These are phyloP conservation scores for Penaeus monodon DNA, from an alignment of 2,888 invertebrate genomes.

Conservation along the genomic window DNA sequence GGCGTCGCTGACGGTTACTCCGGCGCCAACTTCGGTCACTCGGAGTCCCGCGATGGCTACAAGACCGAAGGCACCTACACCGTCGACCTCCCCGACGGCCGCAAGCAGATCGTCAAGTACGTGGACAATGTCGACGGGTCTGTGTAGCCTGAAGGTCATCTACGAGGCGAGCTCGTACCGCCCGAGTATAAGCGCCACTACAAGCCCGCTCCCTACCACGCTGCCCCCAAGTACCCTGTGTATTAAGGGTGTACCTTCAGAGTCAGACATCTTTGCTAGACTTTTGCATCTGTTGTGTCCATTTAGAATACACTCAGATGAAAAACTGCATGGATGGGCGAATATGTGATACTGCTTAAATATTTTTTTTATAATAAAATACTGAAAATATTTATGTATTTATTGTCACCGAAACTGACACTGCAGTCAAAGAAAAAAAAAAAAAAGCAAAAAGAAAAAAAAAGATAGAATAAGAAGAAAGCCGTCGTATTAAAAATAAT, in stretches of 20 bases:
- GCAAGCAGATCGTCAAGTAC: conserved; percentile 48
- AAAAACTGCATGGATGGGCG: too few species aligned
- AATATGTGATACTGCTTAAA: too few species aligned
- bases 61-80: conserved; percentile 40
- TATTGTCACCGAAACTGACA: too few species aligned
- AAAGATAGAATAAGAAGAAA: too few species aligned
- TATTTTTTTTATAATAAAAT: too few species aligned
- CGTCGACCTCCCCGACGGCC: conserved; percentile 49
- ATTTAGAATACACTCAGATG: too few species aligned
- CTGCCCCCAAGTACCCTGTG: conserved; percentile 30
- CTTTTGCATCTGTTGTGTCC: neutral
- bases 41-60: conserved; percentile 27
- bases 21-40: conserved; percentile 19
- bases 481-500: too few species aligned
- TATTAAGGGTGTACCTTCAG: neutral
- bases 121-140: conserved; percentile 45
- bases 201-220: conserved; percentile 24
- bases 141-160: conserved; percentile 42
- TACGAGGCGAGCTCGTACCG: conserved; percentile 50
- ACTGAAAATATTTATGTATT: too few species aligned
- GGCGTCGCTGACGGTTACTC: conserved; percentile 31
- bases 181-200: conserved; percentile 32
- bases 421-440: too few species aligned
- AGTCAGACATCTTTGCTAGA: too few species aligned
- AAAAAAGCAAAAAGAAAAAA: too few species aligned